phyloP scores from a whole-genome alignment of 35 echinoderm and acorn worm genomes.

The Diadema setosum region DNA sequence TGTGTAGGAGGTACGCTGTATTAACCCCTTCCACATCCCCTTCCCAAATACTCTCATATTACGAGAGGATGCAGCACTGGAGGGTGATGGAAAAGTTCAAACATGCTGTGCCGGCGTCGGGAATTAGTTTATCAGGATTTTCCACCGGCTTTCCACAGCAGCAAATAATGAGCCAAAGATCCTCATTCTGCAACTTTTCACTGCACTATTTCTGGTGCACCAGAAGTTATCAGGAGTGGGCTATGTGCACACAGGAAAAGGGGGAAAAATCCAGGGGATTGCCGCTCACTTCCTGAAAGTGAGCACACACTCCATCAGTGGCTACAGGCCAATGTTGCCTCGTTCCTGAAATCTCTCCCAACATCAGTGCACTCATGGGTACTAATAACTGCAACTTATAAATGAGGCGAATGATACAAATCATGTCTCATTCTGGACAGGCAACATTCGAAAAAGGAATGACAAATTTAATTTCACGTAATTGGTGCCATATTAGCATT shows the following conservation, averaged over 20 bases:
- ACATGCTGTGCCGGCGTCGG: not conserved
- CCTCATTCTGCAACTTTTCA: no score
- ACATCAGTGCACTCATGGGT: no score
- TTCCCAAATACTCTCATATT: not conserved
- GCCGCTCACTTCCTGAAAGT: not conserved
- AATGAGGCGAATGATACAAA: no score
- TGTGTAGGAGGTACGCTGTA: not conserved
- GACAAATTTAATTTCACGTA: no score
- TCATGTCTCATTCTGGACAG: no score
- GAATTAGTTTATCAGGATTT: not conserved
- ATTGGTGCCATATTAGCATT: no score
- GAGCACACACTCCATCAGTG: not conserved
- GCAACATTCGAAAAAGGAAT: no score
- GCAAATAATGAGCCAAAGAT: no score
- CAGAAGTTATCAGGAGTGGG: not conserved
- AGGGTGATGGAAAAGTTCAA: not conserved
- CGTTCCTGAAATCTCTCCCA: no score
- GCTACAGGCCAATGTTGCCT: not conserved
- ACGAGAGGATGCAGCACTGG: not conserved
- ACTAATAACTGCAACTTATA: no score
- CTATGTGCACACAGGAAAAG: not conserved
- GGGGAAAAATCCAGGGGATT: not conserved
- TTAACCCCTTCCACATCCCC: not conserved
- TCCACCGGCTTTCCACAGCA: not conserved
- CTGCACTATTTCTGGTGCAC: not conserved